A percentile compares a stretch with the other conserved stretches of the same genome.
These are phyloP conservation scores for Lepidurus packardi DNA, from an alignment of 1,140 invertebrate species.

Conservation along the genomic window DNA sequence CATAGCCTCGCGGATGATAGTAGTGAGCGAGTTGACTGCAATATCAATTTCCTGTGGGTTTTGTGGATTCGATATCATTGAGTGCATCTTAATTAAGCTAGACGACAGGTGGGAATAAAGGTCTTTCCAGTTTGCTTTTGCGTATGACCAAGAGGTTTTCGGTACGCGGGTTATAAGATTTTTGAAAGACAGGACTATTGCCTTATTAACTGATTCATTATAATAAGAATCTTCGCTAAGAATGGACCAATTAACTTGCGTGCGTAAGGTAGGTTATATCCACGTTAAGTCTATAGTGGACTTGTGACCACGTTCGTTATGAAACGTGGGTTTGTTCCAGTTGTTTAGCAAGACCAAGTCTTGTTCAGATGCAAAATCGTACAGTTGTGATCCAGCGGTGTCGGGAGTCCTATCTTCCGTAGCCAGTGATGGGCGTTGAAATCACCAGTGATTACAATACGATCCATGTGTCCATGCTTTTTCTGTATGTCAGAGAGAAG, in stretches of 20 bases:
- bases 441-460: not conserved
- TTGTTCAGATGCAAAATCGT: not conserved
- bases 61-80: no score
- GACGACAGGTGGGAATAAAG: no score
- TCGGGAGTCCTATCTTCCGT: not conserved
- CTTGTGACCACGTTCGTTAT: not conserved
- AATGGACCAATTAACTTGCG: not conserved
- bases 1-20: no score
- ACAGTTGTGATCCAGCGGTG: not conserved
- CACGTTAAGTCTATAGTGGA: conserved; percentile 12
- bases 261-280: not conserved
- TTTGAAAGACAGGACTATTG: not conserved
- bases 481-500: no score
- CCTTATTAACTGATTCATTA: not conserved
- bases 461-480: no score
- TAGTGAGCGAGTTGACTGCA: no score
- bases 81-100: no score
- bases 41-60: no score
- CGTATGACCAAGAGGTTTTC: no score
- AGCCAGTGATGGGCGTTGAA: conserved; percentile 23
- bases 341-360: not conserved
- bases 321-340: not conserved
- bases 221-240: not conserved
- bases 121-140: no score
- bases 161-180: not conserved